Base-by-base conservation (phyloP, 2,888 invertebrate genomes). In the Orthonevra nobilis region DNA sequence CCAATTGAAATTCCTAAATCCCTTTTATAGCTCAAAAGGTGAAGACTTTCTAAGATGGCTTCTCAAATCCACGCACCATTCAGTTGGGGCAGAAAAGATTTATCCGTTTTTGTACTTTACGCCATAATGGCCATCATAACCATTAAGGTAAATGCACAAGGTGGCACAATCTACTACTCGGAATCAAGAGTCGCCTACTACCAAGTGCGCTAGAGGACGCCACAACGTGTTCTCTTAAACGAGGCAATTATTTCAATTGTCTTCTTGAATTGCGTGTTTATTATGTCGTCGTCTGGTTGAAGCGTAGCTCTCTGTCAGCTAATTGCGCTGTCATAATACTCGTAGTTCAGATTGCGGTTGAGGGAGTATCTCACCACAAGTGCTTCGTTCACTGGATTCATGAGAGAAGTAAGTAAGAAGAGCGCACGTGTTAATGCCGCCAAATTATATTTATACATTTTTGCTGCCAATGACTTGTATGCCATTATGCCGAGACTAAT, bases 231-330 rank as follows among this genome's bases (percentile, higher is more conserved):
- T 52, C 32, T 40, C 17, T 30, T 42, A 52, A 52, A 63, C 30
- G 63, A 50, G 63, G 63, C 63, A 63, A 64, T 64, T 52, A 64
- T 30, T 42, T 52, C 50, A 50, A 64, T 64, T 52, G 63, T 52
- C 40, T n/a, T 40, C 40, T 15, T 15, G 19, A 38, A 64, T 50
- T 63, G 63, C 63, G 63, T 63, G 63, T 40, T 63, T 38, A 32
- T 63, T 40, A 42, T 40, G 20, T 20, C 48, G n/a, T n/a, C n/a
- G n/a, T n/a, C n/a, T n/a, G n/a, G n/a, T n/a, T n/a, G n/a, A n/a
- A n/a, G n/a, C n/a, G n/a, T n/a, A n/a, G n/a, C n/a, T n/a, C n/a
- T n/a, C n/a, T n/a, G n/a, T n/a, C n/a, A n/a, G n/a, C n/a, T n/a
- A n/a, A n/a, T n/a, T n/a, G n/a, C n/a, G n/a, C n/a, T n/a, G n/a